Evolutionary conservation across 2,797 vertebrate species (phyloP), one percentile per base, ranked within the genome.

Genomic region (Phrynocephalus forsythii): DNA sequence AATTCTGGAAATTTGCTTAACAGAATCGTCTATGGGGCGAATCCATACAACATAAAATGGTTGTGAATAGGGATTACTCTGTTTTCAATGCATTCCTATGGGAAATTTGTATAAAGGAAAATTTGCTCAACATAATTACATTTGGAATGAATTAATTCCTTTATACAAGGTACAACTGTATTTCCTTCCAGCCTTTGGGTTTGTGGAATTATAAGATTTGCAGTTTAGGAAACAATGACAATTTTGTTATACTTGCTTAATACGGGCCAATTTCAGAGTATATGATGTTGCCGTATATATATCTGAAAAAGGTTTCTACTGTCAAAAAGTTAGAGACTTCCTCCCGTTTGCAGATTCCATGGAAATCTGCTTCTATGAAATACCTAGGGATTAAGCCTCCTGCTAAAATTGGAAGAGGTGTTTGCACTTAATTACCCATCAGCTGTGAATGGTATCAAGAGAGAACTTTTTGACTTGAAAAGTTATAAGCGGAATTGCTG

Each of bases 361-460:
- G 52, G 30, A 84, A 84, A 76, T 44, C 69, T 13, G 24, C 71
- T 33, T 44, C 56, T 33, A n/a, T 66, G 63, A 63, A 44, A 76
- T 66, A 38, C 44, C 71, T 63, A 7, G 24, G 60, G 72, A 84
- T 44, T 84, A 84, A 48, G 22, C 38, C 11, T 33, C 28, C 72
- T n/a, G 75, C 56, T 84, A 63, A 66, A 76, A 76, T 84, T 84
- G 76, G 79, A 68, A 44, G 33, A 82, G 11, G 63, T 84, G 56
- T 76, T 75, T 63, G 56, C 33, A 11, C 33, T 84, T 84, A 66
- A 84, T 73, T 33, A 33, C 52, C 33, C 52, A 56, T 60, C 50
- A 26, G 4, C 22, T 38, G 50, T 33, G 38, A 20, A n/a, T 38
- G 11, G 26, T 44, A 63, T 38, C 56, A 44, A 67, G 72, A n/a